Percentiles rank a stretch among this genome's conserved stretches.
Evolutionary conservation across 2,113 vertebrate species (phyloP).

Genomic region (Hippopotamus amphibius): DNA sequence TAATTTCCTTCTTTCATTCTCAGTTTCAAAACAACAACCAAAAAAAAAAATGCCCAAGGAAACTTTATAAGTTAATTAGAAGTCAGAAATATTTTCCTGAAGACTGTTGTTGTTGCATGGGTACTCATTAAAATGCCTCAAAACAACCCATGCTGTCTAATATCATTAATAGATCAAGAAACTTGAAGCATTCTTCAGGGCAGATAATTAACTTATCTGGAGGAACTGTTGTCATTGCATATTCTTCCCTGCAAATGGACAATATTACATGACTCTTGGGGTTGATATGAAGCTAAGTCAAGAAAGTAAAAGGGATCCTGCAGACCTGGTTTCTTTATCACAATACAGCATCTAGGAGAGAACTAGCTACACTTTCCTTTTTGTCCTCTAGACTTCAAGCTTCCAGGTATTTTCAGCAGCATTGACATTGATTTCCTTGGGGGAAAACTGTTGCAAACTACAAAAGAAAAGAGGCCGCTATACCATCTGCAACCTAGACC

Average conservation of each 20-base stretch:
- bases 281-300: conserved; percentile 53
- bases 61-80: conserved; percentile 74
- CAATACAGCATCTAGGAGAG: neutral
- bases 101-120: neutral
- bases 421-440: neutral
- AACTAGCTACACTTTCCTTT: neutral
- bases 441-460: neutral
- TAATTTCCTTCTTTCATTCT: conserved; percentile 74
- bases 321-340: neutral
- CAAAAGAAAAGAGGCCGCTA: neutral
- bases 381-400: neutral
- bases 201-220: conserved; percentile 64
- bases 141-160: conserved; percentile 49
- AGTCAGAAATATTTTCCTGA: conserved; percentile 68
- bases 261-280: conserved; percentile 5
- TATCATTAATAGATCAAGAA: conserved; percentile 67
- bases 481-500: neutral
- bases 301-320: conserved; percentile 13
- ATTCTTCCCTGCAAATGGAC: conserved; percentile 25
- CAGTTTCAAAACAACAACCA: conserved; percentile 74
- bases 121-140: conserved; percentile 62
- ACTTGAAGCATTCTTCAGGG: conserved; percentile 56
- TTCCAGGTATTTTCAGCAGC: neutral
- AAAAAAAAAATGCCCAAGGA: conserved; percentile 50
- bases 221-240: conserved; percentile 30